A percentile compares a stretch with the other conserved stretches of the same genome.
phyloP scores from a whole-genome alignment of 1,140 invertebrate species.

The Halotydeus destructor region DNA sequence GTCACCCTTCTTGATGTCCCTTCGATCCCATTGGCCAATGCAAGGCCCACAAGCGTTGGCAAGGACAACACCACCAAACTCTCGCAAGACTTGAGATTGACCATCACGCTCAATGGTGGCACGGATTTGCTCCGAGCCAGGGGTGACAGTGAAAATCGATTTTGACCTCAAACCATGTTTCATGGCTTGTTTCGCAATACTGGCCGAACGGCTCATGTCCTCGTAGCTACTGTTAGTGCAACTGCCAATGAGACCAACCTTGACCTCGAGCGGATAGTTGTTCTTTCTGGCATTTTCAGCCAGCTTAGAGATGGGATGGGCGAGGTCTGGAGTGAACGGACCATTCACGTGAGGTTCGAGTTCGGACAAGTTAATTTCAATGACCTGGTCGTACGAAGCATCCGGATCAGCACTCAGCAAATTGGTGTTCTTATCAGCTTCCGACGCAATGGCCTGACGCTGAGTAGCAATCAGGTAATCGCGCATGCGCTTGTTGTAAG shows the following conservation, averaged over 20 bases:
- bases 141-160: constrained; percentile 92
- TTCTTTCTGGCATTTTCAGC: constrained; percentile 66
- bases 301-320: constrained; percentile 82
- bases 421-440: constrained; percentile 46
- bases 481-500: constrained; percentile 83
- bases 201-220: constrained; percentile 93
- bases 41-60: constrained; percentile 98
- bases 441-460: constrained; percentile 44
- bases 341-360: constrained; percentile 97
- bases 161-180: constrained; percentile 84
- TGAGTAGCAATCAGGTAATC: constrained; percentile 80
- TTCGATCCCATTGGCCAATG: constrained; percentile 93
- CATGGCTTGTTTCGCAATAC: constrained; percentile 82
- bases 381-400: constrained; percentile 65
- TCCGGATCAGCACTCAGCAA: constrained; percentile 63
- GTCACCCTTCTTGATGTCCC: constrained; percentile 95
- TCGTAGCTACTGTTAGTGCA: constrained; percentile 99
- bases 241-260: constrained; percentile 90
- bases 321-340: constrained; percentile 95
- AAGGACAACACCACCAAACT: constrained; percentile 64
- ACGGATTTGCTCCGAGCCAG: constrained; percentile 93
- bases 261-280: constrained; percentile 85
- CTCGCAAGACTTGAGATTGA: constrained; percentile 46
- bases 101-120: constrained; percentile 97
- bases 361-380: constrained; percentile 34